Conservation (phyloP, 2,797 vertebrate species). For the Galaxias olidus region DNA sequence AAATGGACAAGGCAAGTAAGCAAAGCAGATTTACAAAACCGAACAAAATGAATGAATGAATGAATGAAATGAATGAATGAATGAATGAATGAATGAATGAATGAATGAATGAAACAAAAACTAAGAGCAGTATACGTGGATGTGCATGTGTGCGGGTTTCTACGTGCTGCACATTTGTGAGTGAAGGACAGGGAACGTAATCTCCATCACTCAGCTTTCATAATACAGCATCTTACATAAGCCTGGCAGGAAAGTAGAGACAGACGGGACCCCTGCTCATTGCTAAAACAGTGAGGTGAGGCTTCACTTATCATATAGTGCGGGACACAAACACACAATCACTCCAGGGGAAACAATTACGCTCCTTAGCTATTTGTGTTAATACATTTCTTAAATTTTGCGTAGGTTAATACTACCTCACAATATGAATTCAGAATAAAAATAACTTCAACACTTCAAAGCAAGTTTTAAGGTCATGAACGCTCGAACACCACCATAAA, state of each 20-base stretch:
- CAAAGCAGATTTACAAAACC: background rate
- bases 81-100: too few species aligned
- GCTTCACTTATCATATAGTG: conserved; percentile 4
- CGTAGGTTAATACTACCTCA: too few species aligned
- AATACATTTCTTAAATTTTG: background rate
- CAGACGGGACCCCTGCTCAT: conserved; percentile 17
- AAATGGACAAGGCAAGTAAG: background rate
- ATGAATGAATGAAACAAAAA: background rate
- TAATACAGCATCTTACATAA: conserved; percentile 29
- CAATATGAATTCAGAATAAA: too few species aligned
- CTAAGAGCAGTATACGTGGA: background rate
- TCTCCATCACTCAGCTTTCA: conserved; percentile 1
- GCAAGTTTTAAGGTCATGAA: background rate
- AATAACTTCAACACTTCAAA: too few species aligned
- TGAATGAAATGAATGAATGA: background rate
- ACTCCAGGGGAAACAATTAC: background rate
- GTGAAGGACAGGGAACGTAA: conserved; percentile 8
- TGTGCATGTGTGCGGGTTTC: background rate
- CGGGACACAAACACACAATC: background rate
- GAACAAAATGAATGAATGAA: background rate
- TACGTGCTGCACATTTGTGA: background rate
- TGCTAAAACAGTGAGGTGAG: conserved; percentile 2
- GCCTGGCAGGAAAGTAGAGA: background rate
- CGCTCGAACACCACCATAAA: background rate
- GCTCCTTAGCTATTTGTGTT: background rate